These are phyloP conservation scores for Notarius quadriscutis DNA, from an alignment of 2,113 vertebrate genomes.

Conservation along the genomic window DNA sequence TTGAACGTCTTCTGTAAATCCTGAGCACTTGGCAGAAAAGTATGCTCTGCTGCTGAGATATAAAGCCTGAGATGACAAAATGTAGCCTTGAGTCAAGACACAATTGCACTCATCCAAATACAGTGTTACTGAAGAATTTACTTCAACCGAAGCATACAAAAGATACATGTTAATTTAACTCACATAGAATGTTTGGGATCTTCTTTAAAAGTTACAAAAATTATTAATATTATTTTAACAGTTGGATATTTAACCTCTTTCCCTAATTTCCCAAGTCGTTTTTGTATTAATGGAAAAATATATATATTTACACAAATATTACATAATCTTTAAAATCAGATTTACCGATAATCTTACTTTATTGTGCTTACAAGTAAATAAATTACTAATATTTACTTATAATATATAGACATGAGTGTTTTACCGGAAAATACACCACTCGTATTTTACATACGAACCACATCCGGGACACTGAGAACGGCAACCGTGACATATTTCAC, in stretches of 20 bases:
- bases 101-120: neutral
- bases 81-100: neutral
- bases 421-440: too few species aligned
- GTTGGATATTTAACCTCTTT: neutral
- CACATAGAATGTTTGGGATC: neutral
- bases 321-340: too few species aligned
- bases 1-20: neutral
- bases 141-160: neutral
- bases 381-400: too few species aligned
- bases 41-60: neutral
- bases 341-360: too few species aligned
- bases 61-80: conserved; percentile 1
- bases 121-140: neutral
- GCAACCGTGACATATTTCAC: too few species aligned
- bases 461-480: too few species aligned
- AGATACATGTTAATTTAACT: neutral
- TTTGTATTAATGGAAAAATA: neutral
- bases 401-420: too few species aligned
- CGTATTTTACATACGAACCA: too few species aligned
- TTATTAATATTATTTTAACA: neutral
- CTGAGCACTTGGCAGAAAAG: neutral
- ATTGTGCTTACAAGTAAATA: too few species aligned
- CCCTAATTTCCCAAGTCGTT: neutral
- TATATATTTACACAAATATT: too few species aligned
- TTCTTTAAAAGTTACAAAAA: neutral